Evolutionary conservation across 2,113 vertebrate species (phyloP), one percentile per base, ranked within the genome.

Genomic region (Eubucco bourcierii): DNA sequence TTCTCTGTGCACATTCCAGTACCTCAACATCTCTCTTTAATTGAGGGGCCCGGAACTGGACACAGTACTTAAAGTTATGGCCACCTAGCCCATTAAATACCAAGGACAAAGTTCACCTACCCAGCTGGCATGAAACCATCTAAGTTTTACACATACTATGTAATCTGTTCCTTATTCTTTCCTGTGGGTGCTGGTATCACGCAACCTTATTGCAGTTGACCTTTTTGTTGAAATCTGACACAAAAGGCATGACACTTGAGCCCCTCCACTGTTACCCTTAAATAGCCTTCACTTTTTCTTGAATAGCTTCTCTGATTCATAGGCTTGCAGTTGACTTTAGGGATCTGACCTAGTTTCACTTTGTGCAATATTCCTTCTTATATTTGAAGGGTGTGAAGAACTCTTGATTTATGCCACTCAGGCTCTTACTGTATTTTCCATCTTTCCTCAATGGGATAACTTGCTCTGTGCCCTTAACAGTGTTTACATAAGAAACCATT

Each of bases 261-360:
- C 58, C 37, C 28, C 80, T 89, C 20, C 66, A 53, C 39, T 44
- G 18, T 61, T 50, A 55, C 77, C 50, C n/a, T 89, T 47, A 64
- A 47, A 39, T 29, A 88, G 61, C 41, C 53, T 82, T 81, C 28
- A 66, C 44, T 16, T 27, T 63, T 66, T 84, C 87, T 56, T 28
- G 6, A 76, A 6, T 55, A 59, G 60, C 29, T 59, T 73, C 77
- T 70, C 71, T 70, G 75, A 84, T 92, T 89, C 73, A 19, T 23
- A 34, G 2, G 0, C 3, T 15, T 63, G 55, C 47, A 73, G 29
- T 65, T 65, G 84, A 67, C 84, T 14, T 25, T 79, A 68, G 71
- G 2, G 5, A 94, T 71, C 66, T 95, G 93, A 92, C 90, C 90
- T 41, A 80, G 65, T 95, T 93, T 34, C 33, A 41, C 70, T 90